A percentile compares a stretch with the other conserved stretches of the same genome.
These are phyloP conservation scores for Passer domesticus DNA, from an alignment of 2,113 vertebrate species.

Conservation along the genomic window DNA sequence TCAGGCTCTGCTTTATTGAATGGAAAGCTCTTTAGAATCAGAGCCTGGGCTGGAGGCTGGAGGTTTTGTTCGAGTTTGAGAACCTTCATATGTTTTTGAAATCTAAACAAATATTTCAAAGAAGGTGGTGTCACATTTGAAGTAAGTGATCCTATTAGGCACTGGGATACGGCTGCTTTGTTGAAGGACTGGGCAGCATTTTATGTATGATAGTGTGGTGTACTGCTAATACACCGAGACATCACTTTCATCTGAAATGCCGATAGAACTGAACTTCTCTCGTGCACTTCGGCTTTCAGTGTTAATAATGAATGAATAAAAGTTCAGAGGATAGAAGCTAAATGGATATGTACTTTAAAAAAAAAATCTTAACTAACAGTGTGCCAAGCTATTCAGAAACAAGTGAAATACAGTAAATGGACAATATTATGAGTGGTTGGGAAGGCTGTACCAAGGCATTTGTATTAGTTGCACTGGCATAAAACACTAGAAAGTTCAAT, in stretches of 20 bases:
- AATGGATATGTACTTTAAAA: conserved; percentile 69
- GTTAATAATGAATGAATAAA: conserved; percentile 78
- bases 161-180: conserved; percentile 67
- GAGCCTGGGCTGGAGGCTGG: conserved; percentile 57
- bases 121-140: conserved; percentile 76
- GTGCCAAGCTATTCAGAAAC: conserved; percentile 1
- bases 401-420: neutral
- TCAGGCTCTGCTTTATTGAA: conserved; percentile 65
- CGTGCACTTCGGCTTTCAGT: conserved; percentile 74
- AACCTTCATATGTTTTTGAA: conserved; percentile 74
- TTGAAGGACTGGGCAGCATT: conserved; percentile 59
- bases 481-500: neutral
- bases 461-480: neutral
- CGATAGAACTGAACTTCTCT: conserved; percentile 70
- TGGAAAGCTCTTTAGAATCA: conserved; percentile 77
- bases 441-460: neutral
- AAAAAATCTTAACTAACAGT: conserved; percentile 68
- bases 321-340: conserved; percentile 73
- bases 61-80: conserved; percentile 75
- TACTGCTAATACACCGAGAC: conserved; percentile 72
- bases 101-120: conserved; percentile 81
- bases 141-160: conserved; percentile 78
- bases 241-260: conserved; percentile 71
- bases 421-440: neutral
- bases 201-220: conserved; percentile 65